Conservation (phyloP, 2,797 vertebrate species). For the Silurus lanzhouensis region DNA sequence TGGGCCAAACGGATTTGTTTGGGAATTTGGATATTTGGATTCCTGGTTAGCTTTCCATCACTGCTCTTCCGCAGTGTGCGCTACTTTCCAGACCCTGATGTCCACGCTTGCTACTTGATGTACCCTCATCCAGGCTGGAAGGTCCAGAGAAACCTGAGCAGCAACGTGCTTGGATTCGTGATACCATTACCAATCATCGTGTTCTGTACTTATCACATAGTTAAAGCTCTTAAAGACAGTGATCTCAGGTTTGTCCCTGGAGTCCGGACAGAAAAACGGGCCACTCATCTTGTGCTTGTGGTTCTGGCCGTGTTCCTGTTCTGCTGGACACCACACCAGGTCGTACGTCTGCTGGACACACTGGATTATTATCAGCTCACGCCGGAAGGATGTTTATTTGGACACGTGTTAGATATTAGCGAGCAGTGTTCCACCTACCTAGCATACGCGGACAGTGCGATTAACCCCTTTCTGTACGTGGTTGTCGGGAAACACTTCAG, state of each 20-base stretch:
- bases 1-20: conserved; percentile 80
- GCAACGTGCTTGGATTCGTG: conserved; percentile 79
- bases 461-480: conserved; percentile 86
- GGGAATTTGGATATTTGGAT: conserved; percentile 75
- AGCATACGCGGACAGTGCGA: conserved; percentile 83
- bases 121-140: conserved; percentile 74
- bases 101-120: conserved; percentile 70
- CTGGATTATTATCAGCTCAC: conserved; percentile 60
- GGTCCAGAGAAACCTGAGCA: conserved; percentile 71
- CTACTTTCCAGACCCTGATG: neutral
- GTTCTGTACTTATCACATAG: conserved; percentile 76
- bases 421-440: conserved; percentile 75
- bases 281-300: conserved; percentile 75
- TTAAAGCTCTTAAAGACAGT: conserved; percentile 68
- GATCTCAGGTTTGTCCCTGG: conserved; percentile 64
- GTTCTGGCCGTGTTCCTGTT: conserved; percentile 80
- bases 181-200: conserved; percentile 73
- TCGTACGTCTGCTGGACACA: conserved; percentile 77
- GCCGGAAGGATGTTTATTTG: conserved; percentile 62
- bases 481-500: conserved; percentile 86
- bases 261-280: conserved; percentile 75
- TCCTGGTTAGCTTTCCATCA: conserved; percentile 76
- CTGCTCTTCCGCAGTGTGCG: conserved; percentile 73
- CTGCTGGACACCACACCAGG: conserved; percentile 86
- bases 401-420: conserved; percentile 66